Conservation (phyloP, 2,888 invertebrate species). For the Subacronicta megacephala region DNA sequence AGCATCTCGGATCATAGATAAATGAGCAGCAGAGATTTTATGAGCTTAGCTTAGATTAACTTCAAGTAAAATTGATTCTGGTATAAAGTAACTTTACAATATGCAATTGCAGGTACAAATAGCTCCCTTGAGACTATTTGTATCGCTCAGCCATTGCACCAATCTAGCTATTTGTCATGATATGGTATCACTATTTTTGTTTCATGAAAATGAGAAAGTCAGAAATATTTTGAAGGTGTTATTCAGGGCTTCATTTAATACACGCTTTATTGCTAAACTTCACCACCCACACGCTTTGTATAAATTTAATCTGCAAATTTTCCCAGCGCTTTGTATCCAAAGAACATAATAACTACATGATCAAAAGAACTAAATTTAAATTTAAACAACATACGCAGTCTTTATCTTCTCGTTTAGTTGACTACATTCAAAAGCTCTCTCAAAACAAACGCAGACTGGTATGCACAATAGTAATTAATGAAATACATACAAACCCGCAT, state of each 20-base stretch:
- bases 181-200: not conserved
- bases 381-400: not conserved
- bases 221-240: no score
- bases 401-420: slow-evolving; percentile 2
- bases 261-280: no score
- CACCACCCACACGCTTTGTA: not conserved
- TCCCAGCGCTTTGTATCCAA: not conserved
- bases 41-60: slow-evolving; percentile 36
- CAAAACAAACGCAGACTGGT: slow-evolving; percentile 29
- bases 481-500: slow-evolving; percentile 77
- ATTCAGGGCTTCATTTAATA: no score
- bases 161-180: no score
- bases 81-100: not conserved
- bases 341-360: not conserved
- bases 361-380: not conserved
- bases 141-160: no score
- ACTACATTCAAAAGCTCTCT: slow-evolving; percentile 24
- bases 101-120: not conserved
- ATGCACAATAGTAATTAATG: slow-evolving; percentile 65
- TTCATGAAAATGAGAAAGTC: not conserved
- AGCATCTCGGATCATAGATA: slow-evolving; percentile 48
- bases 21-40: slow-evolving; percentile 52
- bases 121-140: not conserved
- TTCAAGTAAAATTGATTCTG: slow-evolving; percentile 24
- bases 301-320: not conserved